Conservation (phyloP, 1,140 invertebrate species). For the Hirudo medicinalis region DNA sequence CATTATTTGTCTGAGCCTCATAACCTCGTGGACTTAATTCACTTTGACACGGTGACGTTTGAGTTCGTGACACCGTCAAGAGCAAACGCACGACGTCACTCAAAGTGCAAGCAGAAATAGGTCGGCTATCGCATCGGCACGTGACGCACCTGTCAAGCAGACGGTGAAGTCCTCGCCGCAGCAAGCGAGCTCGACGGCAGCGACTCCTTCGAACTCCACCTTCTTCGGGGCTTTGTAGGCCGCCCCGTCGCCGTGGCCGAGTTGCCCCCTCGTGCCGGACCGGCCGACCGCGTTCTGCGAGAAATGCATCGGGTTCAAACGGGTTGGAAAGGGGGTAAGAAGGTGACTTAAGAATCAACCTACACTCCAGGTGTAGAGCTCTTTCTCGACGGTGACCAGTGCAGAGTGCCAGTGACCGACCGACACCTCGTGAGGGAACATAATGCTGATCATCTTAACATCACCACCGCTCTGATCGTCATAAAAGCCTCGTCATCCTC, state of each 20-base stretch:
- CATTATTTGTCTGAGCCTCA: not conserved
- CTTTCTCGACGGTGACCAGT: constrained; percentile 41
- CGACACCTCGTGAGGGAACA: constrained; percentile 28
- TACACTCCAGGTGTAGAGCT: constrained; percentile 42
- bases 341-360: constrained; percentile 21
- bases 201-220: constrained; percentile 34
- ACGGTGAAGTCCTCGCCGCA: constrained; percentile 42
- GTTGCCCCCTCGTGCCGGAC: constrained; percentile 33
- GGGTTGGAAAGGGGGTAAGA: not conserved
- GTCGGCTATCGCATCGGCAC: not conserved
- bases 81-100: too few relatives aligned
- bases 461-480: not conserved
- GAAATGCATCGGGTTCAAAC: not conserved
- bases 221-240: constrained; percentile 38
- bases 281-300: constrained; percentile 30
- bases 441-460: not conserved
- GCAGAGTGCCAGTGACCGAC: constrained; percentile 38
- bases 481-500: not conserved
- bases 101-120: too few relatives aligned
- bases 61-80: too few relatives aligned
- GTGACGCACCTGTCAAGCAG: constrained; percentile 35
- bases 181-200: constrained; percentile 36
- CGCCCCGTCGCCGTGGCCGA: constrained; percentile 39
- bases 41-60: too few relatives aligned
- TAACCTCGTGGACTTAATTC: too few relatives aligned